Conservation (phyloP, 2,113 vertebrate genomes). For the Gorsachius goisagi region DNA sequence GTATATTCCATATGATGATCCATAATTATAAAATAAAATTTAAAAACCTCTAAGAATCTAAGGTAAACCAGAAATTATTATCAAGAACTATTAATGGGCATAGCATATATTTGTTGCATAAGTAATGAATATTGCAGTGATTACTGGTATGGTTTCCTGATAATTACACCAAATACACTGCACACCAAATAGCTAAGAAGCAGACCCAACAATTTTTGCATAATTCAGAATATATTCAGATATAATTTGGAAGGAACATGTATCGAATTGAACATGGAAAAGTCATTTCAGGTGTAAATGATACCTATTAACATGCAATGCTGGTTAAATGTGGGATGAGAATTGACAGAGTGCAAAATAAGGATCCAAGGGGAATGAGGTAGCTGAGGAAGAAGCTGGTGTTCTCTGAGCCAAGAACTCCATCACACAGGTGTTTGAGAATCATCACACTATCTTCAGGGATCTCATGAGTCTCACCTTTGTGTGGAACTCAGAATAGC, state of each 20-base stretch:
- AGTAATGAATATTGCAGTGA: neutral
- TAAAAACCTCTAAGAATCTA: neutral
- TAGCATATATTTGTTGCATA: neutral
- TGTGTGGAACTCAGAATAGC: neutral
- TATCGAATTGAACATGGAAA: neutral
- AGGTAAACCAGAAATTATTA: neutral
- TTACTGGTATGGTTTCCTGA: neutral
- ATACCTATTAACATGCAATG: neutral
- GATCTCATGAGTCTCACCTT: neutral
- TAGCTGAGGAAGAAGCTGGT: neutral
- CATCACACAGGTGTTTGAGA: neutral
- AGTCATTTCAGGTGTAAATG: slow-evolving; percentile 7
- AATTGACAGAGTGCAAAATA: neutral
- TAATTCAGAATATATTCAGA: neutral
- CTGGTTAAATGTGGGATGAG: neutral
- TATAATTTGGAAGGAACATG: neutral
- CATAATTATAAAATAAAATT: neutral
- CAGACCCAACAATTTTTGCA: neutral
- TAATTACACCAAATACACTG: neutral
- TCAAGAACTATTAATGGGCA: neutral
- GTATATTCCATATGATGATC: neutral
- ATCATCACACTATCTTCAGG: neutral
- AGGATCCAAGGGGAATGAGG: neutral
- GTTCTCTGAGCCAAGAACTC: neutral
- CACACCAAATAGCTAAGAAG: neutral